Conservation (phyloP, 2,888 invertebrate species). For the Hesperia comma region DNA sequence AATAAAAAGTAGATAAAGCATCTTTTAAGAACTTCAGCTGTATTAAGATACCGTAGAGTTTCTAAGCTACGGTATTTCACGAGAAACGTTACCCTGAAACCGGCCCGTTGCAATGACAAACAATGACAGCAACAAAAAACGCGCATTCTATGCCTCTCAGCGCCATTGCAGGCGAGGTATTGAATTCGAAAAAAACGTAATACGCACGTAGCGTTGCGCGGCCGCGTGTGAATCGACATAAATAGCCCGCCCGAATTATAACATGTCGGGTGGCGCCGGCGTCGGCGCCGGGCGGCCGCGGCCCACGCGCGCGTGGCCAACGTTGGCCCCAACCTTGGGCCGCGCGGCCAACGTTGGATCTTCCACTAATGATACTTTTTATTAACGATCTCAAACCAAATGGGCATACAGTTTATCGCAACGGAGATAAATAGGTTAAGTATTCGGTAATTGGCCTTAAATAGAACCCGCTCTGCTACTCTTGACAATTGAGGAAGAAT, state of each 20-base stretch:
- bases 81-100: neutral
- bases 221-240: slow-evolving; percentile 78
- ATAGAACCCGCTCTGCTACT: no score
- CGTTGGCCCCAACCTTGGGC: neutral
- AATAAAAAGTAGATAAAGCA: no score
- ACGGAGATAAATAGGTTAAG: no score
- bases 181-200: slow-evolving; percentile 65
- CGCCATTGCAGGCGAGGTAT: slow-evolving; percentile 45
- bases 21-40: no score
- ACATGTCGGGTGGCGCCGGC: slow-evolving; percentile 76
- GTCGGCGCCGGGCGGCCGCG: slow-evolving; percentile 72
- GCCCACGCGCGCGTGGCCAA: slow-evolving; percentile 46
- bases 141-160: slow-evolving; percentile 26
- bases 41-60: no score
- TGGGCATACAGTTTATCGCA: no score
- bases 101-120: slow-evolving; percentile 5
- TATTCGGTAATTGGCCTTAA: no score
- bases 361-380: no score
- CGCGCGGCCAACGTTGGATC: neutral
- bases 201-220: slow-evolving; percentile 67
- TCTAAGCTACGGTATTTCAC: neutral
- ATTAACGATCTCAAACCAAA: no score
- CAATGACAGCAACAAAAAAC: slow-evolving; percentile 12
- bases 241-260: slow-evolving; percentile 81
- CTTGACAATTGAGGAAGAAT: no score